Evolutionary conservation across 2,888 invertebrate species (phyloP).

Genomic region (Lucinisca nassula): DNA sequence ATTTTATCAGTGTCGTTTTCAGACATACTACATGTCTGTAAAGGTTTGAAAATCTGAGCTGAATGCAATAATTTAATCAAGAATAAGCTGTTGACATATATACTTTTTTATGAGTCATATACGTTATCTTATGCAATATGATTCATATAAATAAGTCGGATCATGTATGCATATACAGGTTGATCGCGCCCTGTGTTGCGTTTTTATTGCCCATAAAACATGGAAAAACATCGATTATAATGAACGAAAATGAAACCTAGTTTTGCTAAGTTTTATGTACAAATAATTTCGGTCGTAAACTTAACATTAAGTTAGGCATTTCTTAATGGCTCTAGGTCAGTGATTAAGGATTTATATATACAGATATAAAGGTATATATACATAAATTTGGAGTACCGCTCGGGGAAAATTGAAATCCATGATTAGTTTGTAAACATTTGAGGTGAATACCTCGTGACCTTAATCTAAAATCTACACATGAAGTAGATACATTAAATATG

Average conservation of each 20-base stretch:
- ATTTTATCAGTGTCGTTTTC: too few species aligned
- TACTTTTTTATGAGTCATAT: background rate
- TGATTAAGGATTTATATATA: slow-evolving; percentile 7
- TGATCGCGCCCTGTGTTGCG: too few species aligned
- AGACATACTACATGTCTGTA: too few species aligned
- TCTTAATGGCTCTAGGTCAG: slow-evolving; percentile 6
- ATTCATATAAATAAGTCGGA: too few species aligned
- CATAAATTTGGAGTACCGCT: background rate
- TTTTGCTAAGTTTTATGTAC: background rate
- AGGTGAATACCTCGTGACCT: background rate
- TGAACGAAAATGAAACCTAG: background rate
- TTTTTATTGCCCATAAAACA: background rate
- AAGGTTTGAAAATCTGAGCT: too few species aligned
- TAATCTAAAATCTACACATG: background rate
- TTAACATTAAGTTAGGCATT: slow-evolving; percentile 1
- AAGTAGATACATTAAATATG: background rate
- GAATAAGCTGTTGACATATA: too few species aligned
- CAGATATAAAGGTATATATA: background rate
- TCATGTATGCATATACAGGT: too few species aligned
- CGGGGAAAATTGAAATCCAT: background rate
- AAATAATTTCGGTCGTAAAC: background rate
- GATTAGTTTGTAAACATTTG: slow-evolving; percentile 4
- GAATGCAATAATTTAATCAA: too few species aligned
- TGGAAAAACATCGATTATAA: background rate
- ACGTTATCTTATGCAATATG: background rate